A percentile compares a stretch with the other conserved stretches of the same genome.
These are phyloP conservation scores for Chloroceryle aenea DNA, from an alignment of 2,113 vertebrate genomes.

Conservation along the genomic window DNA sequence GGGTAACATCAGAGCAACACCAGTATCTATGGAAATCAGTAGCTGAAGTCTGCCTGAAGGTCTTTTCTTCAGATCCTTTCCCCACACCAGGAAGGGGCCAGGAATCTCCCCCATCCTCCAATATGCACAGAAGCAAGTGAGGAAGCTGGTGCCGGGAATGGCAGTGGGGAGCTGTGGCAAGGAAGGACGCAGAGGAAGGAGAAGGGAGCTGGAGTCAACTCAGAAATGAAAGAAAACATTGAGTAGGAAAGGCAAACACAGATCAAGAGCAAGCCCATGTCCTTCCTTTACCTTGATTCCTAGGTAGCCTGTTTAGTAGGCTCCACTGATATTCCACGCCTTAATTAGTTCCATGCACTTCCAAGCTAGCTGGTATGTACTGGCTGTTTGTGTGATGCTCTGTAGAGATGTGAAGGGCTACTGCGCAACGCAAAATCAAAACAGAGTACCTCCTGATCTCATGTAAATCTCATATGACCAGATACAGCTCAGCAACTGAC, in stretches of 20 bases:
- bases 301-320: background rate
- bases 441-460: background rate
- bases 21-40: slow-evolving; percentile 44
- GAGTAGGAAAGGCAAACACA: background rate
- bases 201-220: background rate
- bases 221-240: background rate
- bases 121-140: rapidly evolving
- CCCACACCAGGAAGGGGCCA: background rate
- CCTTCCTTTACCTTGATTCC: background rate
- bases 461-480: background rate
- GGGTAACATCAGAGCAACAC: background rate
- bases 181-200: background rate
- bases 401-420: background rate
- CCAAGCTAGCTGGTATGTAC: background rate
- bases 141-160: background rate
- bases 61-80: background rate
- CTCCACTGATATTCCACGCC: background rate
- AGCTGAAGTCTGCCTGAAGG: background rate
- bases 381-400: background rate
- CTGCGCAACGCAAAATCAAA: too few relatives aligned
- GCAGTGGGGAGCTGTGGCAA: background rate
- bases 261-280: background rate
- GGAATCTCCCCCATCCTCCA: background rate
- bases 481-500: background rate
- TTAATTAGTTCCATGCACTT: background rate